Evolutionary conservation across 2,888 invertebrate species (phyloP), one percentile per base, ranked within the genome.

Genomic region (Microplitis deprimator): DNA sequence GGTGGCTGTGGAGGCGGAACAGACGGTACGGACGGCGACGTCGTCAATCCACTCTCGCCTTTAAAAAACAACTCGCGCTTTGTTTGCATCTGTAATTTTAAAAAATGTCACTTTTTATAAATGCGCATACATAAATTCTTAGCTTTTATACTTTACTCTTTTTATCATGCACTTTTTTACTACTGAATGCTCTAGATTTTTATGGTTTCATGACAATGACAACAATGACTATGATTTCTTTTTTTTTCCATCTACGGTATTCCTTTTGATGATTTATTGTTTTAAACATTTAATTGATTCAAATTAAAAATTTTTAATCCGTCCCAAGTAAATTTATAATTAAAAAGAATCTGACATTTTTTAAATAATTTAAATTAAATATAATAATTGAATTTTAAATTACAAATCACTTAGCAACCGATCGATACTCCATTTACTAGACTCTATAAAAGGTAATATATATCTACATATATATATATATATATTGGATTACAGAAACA

Each of bases 11-110:
- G 87, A 38, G 89, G 88, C 74, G 88, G 88, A 60, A 92, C 91
- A 84, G 93, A 93, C 80, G 93, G 93, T 78, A 88, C 88, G 69
- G 93, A 93, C 81, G 82, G 81, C n/a, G 81, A 79, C 41, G 80
- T 73, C 73, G 87, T 86, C 77, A 88, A 82, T 61, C 84, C 84
- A 13, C 77, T 80, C 10, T 89, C 89, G 20, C 89, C 86, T 90
- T 95, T 95, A 91, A 96, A 96, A 91, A 96, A 96, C 91, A 96
- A 93, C 92, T 96, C 96, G 85, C 96, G 93, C 92, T 96, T 96
- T 90, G 93, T 94, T 91, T 95, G 95, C 90, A 95, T 92, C 94
- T 95, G 92, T 17, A 92, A 92, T 82, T 68, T 83, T 82, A 82
- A 81, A 76, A 38, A 38, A 67, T 38, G 6, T 70, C 13, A 13